These are phyloP conservation scores for Drosophila prostipennis DNA, from an alignment of 2,888 invertebrate genomes.

Conservation along the genomic window DNA sequence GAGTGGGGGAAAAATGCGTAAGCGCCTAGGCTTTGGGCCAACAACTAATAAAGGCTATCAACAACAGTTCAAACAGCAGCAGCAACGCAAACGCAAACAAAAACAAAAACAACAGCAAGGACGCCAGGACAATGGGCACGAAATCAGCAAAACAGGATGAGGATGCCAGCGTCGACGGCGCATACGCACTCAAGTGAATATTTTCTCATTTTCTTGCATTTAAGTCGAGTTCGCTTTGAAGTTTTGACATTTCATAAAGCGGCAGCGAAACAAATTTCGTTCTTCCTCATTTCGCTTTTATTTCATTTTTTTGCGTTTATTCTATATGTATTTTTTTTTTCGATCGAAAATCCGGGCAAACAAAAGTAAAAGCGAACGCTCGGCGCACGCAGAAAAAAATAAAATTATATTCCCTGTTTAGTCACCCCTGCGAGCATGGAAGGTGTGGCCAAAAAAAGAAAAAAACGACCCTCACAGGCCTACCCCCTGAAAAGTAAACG, in stretches of 20 bases:
- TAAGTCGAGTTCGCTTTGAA: constrained; percentile 80
- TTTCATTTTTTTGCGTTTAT: constrained; percentile 30
- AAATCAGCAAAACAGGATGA: constrained; percentile 30
- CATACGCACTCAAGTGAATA: constrained; percentile 81
- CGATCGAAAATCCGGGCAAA: constrained; percentile 72
- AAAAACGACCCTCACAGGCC: constrained; percentile 68
- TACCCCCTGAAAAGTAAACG: constrained; percentile 22
- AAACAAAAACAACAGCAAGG: constrained; percentile 44
- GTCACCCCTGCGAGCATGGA: constrained; percentile 77
- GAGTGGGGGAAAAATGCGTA: constrained; percentile 52
- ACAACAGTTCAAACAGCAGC: constrained; percentile 76
- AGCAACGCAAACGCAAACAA: constrained; percentile 51
- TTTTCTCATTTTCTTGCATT: constrained; percentile 81
- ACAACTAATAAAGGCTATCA: constrained; percentile 81
- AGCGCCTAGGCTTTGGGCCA: constrained; percentile 72
- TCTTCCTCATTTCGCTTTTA: constrained; percentile 27
- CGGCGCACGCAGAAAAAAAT: constrained; percentile 46
- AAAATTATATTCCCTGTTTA: constrained; percentile 57
- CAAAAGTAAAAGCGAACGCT: constrained; percentile 74
- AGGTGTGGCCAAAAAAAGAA: constrained; percentile 77
- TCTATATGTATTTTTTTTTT: constrained; percentile 40
- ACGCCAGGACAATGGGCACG: constrained; percentile 31
- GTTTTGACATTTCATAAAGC: constrained; percentile 81
- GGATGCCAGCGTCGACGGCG: constrained; percentile 38
- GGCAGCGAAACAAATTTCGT: constrained; percentile 44